These are phyloP conservation scores for Epizoanthus rinbou DNA, from an alignment of 92 coral and sea anemone genomes.

Conservation along the genomic window DNA sequence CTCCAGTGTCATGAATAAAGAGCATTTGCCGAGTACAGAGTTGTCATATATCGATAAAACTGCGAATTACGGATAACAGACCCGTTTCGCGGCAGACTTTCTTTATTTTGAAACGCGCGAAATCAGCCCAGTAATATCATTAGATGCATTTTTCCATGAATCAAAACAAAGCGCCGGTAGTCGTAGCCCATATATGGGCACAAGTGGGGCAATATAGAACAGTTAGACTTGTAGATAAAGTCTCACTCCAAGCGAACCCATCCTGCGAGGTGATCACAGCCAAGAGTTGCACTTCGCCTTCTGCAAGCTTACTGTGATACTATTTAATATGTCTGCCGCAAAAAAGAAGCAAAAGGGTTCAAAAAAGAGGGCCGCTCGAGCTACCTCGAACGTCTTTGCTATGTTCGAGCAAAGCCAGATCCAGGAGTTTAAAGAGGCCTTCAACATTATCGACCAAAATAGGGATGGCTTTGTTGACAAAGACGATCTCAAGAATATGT, in stretches of 20 bases:
- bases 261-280: constrained; percentile 14
- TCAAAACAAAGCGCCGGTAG: constrained; percentile 25
- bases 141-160: constrained; percentile 22
- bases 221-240: neutral
- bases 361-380: constrained; percentile 94
- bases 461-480: constrained; percentile 94
- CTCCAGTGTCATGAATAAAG: neutral
- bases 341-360: constrained; percentile 84
- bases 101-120: constrained; percentile 31
- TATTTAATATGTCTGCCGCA: constrained; percentile 38
- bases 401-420: constrained; percentile 99
- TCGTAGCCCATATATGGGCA: constrained; percentile 34
- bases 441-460: constrained; percentile 97
- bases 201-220: constrained; percentile 17
- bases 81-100: constrained; percentile 35
- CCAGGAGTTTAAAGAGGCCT: constrained; percentile 99
- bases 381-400: constrained; percentile 95
- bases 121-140: constrained; percentile 38
- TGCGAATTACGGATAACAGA: constrained; percentile 30
- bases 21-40: constrained; percentile 17
- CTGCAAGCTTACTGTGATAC: constrained; percentile 17
- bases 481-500: constrained; percentile 90
- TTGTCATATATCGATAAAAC: neutral
- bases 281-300: constrained; percentile 1
- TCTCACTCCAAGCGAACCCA: constrained; percentile 36